A percentile compares a stretch with the other conserved stretches of the same genome.
phyloP scores from a whole-genome alignment of 2,888 invertebrate species.

The Craniophora ligustri region DNA sequence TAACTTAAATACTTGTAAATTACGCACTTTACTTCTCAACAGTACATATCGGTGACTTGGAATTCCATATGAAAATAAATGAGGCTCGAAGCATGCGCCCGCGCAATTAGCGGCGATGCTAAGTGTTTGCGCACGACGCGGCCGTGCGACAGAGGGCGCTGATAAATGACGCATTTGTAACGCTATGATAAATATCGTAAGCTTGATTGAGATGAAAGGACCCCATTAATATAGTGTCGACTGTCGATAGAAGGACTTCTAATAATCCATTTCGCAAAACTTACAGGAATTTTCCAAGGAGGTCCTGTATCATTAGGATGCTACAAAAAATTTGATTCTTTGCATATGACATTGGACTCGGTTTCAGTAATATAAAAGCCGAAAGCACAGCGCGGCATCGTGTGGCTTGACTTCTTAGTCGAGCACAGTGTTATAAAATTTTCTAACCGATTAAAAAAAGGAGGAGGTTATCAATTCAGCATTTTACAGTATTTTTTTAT shows the following conservation, averaged over 20 bases:
- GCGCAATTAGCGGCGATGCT: slow-evolving; percentile 54
- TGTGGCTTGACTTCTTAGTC: too few species aligned
- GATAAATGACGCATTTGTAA: slow-evolving; percentile 50
- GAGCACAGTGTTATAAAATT: too few species aligned
- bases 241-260: slow-evolving; percentile 27
- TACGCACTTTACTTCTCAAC: slow-evolving; percentile 40
- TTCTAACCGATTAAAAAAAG: too few species aligned
- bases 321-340: not conserved
- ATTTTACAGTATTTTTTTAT: too few species aligned
- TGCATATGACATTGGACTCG: not conserved
- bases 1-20: slow-evolving; percentile 46
- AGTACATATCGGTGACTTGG: slow-evolving; percentile 47
- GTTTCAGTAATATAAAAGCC: not conserved
- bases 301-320: not conserved
- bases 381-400: too few species aligned
- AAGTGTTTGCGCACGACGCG: slow-evolving; percentile 57
- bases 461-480: too few species aligned
- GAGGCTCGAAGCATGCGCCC: slow-evolving; percentile 39
- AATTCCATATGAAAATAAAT: slow-evolving; percentile 55
- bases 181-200: slow-evolving; percentile 48
- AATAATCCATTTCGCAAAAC: slow-evolving; percentile 16
- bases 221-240: slow-evolving; percentile 45
- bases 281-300: slow-evolving; percentile 1
- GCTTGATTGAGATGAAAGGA: slow-evolving; percentile 41
- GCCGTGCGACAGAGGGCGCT: slow-evolving; percentile 43